Evolutionary conservation across 2,888 invertebrate species (phyloP).

Genomic region (Plusia festucae): DNA sequence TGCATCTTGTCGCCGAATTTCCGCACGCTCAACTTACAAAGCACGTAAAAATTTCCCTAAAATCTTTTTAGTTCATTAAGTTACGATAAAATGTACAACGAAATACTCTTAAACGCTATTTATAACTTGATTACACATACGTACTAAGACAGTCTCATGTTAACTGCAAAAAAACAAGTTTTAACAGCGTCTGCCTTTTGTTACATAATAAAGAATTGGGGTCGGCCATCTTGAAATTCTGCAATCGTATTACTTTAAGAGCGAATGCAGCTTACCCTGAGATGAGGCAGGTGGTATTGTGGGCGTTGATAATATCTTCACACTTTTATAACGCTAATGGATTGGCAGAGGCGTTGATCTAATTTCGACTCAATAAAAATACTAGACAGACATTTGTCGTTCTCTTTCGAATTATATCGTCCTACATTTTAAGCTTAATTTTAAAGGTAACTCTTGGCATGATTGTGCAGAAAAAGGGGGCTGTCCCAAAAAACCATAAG

Average conservation of each 20-base stretch:
- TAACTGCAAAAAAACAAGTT: conserved; percentile 8
- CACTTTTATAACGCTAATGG: neutral
- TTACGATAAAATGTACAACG: neutral
- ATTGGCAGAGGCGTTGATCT: neutral
- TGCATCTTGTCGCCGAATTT: no score
- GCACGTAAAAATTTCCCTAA: no score
- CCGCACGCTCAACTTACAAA: no score
- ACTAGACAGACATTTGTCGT: no score
- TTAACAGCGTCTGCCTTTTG: conserved; percentile 42
- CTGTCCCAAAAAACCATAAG: no score
- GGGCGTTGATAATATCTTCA: conserved; percentile 10
- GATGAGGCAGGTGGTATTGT: conserved; percentile 13
- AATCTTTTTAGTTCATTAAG: neutral
- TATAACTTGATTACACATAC: neutral
- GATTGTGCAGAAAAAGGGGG: no score
- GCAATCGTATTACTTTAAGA: conserved; percentile 24
- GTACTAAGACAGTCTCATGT: neutral
- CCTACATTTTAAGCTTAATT: no score
- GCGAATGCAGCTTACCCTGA: conserved; percentile 19
- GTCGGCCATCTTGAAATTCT: conserved; percentile 37
- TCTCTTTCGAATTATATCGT: no score
- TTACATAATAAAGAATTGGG: conserved; percentile 47
- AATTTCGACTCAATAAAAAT: neutral
- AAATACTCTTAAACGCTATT: neutral
- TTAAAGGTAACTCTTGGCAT: no score